Evolutionary conservation across 2,797 vertebrate genomes (phyloP).

Genomic region (Lutra lutra): DNA sequence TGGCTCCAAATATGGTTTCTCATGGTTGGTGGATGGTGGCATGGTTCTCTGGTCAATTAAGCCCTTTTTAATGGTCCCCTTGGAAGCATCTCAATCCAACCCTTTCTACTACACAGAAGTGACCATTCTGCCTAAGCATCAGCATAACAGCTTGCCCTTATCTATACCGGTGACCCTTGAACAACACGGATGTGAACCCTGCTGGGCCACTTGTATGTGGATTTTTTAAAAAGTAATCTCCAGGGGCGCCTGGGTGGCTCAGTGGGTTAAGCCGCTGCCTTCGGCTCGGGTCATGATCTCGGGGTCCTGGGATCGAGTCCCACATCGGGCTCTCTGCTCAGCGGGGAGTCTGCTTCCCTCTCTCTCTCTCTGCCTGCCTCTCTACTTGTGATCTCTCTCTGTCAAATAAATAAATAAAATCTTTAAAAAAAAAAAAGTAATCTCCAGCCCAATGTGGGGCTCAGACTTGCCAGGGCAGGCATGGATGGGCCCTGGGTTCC

Average conservation of each 20-base stretch:
- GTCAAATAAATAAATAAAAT: too few species aligned
- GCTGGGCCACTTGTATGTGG: background rate
- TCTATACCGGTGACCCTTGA: background rate
- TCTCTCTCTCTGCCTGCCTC: too few species aligned
- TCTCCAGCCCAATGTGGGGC: background rate
- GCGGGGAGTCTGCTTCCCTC: too few species aligned
- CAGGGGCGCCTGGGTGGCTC: too few species aligned
- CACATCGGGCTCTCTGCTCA: too few species aligned
- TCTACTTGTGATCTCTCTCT: too few species aligned
- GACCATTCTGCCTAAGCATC: background rate
- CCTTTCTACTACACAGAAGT: background rate
- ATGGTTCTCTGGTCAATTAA: constrained; percentile 22
- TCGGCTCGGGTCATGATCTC: too few species aligned
- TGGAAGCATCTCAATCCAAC: background rate
- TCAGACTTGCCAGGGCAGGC: background rate
- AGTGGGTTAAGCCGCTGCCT: too few species aligned
- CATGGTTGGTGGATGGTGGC: background rate
- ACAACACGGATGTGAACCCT: background rate
- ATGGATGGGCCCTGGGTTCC: background rate
- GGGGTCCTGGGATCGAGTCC: too few species aligned
- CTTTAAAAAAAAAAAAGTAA: too few species aligned
- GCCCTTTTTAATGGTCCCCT: background rate
- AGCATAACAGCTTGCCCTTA: background rate
- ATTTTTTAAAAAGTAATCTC: background rate
- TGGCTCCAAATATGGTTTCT: background rate